Evolutionary conservation across 2,797 vertebrate genomes (phyloP).

Genomic region (Leptodactylus fallax): DNA sequence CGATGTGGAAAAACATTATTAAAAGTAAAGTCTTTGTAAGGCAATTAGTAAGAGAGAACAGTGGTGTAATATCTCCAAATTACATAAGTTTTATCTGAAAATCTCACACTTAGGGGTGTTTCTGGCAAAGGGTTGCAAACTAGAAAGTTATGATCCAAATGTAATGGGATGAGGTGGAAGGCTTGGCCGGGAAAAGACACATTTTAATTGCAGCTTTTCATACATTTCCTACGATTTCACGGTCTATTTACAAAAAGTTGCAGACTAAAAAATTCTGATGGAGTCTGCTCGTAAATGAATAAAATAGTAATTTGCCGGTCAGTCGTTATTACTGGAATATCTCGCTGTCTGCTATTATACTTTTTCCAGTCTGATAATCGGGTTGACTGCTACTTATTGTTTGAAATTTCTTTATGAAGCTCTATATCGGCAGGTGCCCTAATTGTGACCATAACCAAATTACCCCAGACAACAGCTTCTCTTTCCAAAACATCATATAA

Average conservation of each 20-base stretch:
- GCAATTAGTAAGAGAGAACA: conserved; percentile 37
- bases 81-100: neutral
- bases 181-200: neutral
- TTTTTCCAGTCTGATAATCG: too few species aligned
- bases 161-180: conserved; percentile 21
- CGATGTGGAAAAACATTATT: conserved; percentile 24
- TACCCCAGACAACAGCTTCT: too few species aligned
- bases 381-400: too few species aligned
- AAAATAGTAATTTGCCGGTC: too few species aligned
- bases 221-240: neutral
- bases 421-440: too few species aligned
- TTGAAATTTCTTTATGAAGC: too few species aligned
- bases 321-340: too few species aligned
- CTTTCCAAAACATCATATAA: too few species aligned
- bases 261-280: neutral
- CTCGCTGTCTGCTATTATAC: too few species aligned
- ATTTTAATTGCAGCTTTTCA: neutral
- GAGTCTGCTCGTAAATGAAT: neutral
- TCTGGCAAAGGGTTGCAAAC: conserved; percentile 10
- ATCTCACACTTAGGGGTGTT: conserved; percentile 17
- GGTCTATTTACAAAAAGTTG: neutral
- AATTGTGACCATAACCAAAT: too few species aligned
- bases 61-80: neutral
- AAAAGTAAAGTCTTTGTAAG: conserved; percentile 21
- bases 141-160: conserved; percentile 7